Evolutionary conservation across 2,888 invertebrate genomes (phyloP).

Genomic region (Choreutis nemorana): DNA sequence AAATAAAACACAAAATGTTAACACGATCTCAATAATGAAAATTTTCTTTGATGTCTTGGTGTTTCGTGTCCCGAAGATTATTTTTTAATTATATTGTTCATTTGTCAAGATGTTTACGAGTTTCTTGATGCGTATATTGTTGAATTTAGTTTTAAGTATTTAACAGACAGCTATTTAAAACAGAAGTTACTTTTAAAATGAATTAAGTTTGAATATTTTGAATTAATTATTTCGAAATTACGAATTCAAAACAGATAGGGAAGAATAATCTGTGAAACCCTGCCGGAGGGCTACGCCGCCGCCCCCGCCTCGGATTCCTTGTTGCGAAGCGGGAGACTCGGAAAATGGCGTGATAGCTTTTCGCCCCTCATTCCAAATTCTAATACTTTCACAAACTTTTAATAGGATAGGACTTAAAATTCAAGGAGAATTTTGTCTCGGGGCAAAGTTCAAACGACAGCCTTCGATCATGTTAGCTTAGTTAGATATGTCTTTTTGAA

Average conservation of each 20-base stretch:
- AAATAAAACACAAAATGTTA: conserved; percentile 52
- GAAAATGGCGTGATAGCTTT: conserved; percentile 55
- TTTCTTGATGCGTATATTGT: not conserved
- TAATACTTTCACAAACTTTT: conserved; percentile 63
- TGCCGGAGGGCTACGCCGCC: conserved; percentile 19
- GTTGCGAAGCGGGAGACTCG: conserved; percentile 25
- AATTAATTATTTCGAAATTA: conserved; percentile 39
- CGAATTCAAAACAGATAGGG: conserved; percentile 39
- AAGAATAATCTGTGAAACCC: conserved; percentile 36
- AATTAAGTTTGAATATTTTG: conserved; percentile 23
- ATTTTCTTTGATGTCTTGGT: conserved; percentile 1
- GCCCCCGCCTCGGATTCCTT: conserved; percentile 21
- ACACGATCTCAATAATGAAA: conserved; percentile 25
- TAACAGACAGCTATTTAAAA: conserved; percentile 6
- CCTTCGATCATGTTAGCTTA: conserved; percentile 24
- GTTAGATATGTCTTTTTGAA: too few relatives aligned
- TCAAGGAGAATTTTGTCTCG: conserved; percentile 48
- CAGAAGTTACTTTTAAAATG: conserved; percentile 23
- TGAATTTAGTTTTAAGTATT: not conserved
- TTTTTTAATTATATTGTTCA: not conserved
- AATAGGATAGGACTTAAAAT: conserved; percentile 63
- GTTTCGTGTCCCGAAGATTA: conserved; percentile 1
- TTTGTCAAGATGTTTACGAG: not conserved
- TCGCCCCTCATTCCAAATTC: conserved; percentile 61
- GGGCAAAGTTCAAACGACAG: conserved; percentile 37